Percentiles rank a stretch among this genome's conserved stretches.
These are phyloP conservation scores for Acanthornis magna DNA, from an alignment of 2,797 vertebrate species.

Conservation along the genomic window DNA sequence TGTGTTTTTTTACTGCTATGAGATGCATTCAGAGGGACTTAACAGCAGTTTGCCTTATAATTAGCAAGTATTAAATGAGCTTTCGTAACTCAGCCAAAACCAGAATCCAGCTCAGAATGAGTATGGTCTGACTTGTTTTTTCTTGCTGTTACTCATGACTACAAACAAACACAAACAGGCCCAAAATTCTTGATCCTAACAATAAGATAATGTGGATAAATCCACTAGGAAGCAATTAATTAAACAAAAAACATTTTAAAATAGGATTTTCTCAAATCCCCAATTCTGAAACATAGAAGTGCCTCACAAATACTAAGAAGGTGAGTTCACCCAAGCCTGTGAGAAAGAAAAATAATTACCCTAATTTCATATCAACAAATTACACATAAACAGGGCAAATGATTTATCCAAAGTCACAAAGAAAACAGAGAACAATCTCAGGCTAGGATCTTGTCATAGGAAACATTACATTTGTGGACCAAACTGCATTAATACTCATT, in stretches of 20 bases:
- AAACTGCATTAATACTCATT: not conserved
- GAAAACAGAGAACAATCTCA: not conserved
- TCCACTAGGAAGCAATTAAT: not conserved
- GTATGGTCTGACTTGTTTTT: not conserved
- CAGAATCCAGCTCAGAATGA: not conserved
- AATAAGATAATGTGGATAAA: not conserved
- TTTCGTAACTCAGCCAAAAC: not conserved
- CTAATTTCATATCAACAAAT: not conserved
- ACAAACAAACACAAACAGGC: not conserved
- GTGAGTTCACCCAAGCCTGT: not conserved
- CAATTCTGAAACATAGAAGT: not conserved
- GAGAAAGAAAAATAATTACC: not conserved
- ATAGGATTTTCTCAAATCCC: not conserved
- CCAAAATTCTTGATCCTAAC: not conserved
- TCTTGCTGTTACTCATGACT: not conserved
- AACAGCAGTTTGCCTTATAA: not conserved
- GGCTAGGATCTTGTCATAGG: not conserved
- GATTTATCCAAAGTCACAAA: not conserved
- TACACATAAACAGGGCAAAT: not conserved
- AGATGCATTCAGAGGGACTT: not conserved
- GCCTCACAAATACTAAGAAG: not conserved
- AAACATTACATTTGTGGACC: not conserved
- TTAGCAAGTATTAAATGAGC: not conserved
- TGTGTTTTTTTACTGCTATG: not conserved
- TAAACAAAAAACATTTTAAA: not conserved